phyloP scores from a whole-genome alignment of 1,140 invertebrate genomes.

The Leptoteleia sp. region DNA sequence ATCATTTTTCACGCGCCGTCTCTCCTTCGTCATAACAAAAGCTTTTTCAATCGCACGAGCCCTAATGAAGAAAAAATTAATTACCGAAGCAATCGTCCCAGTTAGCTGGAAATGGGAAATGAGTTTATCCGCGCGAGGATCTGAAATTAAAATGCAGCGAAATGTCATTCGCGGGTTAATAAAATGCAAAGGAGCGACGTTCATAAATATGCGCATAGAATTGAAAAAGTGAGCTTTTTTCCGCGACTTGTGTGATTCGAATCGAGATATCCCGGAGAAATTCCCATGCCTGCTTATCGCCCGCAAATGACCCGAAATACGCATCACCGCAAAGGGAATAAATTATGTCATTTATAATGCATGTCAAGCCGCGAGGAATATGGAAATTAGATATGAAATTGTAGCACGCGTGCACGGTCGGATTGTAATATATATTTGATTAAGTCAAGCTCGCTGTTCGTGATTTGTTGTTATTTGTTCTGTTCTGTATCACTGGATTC shows the following conservation, averaged over 20 bases:
- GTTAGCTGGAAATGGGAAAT: slow-evolving; percentile 8
- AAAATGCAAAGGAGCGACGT: slow-evolving; percentile 17
- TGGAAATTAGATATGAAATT: slow-evolving; percentile 54
- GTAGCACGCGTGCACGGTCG: slow-evolving; percentile 14
- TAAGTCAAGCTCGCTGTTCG: slow-evolving; percentile 23
- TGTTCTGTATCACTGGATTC: slow-evolving; percentile 10
- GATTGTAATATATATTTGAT: slow-evolving; percentile 40
- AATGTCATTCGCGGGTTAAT: slow-evolving; percentile 36
- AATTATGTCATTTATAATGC: slow-evolving; percentile 57
- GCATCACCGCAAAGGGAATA: slow-evolving; percentile 51
- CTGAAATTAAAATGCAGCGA: slow-evolving; percentile 41
- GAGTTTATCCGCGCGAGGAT: slow-evolving; percentile 13
- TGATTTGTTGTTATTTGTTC: slow-evolving; percentile 46
- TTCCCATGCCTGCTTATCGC: slow-evolving; percentile 38
- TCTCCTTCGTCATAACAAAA: too few relatives aligned
- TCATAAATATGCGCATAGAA: slow-evolving; percentile 47
- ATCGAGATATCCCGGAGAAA: slow-evolving; percentile 31
- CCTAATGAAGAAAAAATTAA: too few relatives aligned
- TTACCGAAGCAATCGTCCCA: slow-evolving; percentile 5
- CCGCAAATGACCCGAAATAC: slow-evolving; percentile 49
- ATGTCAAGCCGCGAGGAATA: slow-evolving; percentile 44
- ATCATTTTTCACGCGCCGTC: too few relatives aligned
- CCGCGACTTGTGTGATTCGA: slow-evolving; percentile 34
- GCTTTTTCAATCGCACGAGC: too few relatives aligned
- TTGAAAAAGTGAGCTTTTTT: slow-evolving; percentile 40